phyloP scores from a whole-genome alignment of 2,113 vertebrate species.

The Ciconia stormi region DNA sequence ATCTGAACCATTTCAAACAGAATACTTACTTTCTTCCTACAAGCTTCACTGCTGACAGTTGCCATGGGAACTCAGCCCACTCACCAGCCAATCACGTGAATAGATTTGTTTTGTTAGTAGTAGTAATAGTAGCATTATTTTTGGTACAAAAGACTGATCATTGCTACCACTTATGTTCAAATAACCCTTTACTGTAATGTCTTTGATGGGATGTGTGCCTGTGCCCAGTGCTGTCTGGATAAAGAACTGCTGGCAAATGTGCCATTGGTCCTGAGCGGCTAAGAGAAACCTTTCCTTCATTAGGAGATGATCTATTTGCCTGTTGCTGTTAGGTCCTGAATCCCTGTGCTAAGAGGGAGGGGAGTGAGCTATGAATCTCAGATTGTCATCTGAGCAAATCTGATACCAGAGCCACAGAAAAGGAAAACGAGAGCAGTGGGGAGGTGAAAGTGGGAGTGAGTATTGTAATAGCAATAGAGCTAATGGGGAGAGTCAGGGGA shows the following conservation, averaged over 20 bases:
- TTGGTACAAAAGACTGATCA: background rate
- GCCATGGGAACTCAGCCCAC: constrained; percentile 64
- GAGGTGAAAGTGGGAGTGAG: background rate
- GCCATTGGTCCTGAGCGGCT: background rate
- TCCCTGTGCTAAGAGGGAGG: background rate
- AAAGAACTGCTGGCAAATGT: background rate
- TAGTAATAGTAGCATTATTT: constrained; percentile 34
- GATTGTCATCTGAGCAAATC: background rate
- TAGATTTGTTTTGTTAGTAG: constrained; percentile 41
- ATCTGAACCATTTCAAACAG: constrained; percentile 44
- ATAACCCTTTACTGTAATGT: background rate
- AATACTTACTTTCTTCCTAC: constrained; percentile 49
- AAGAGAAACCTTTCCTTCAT: background rate
- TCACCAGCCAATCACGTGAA: constrained; percentile 20
- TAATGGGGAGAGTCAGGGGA: background rate
- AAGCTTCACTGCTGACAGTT: constrained; percentile 20
- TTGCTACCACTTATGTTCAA: background rate
- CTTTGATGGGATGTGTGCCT: background rate
- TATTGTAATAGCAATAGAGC: background rate
- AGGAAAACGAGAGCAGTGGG: background rate
- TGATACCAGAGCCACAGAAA: background rate
- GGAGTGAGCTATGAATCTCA: background rate
- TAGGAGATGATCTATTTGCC: background rate
- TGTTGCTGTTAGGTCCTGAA: background rate
- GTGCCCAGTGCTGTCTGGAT: background rate